Base-by-base conservation (phyloP, 2,888 invertebrate species). In the Polymixis flavicincta region DNA sequence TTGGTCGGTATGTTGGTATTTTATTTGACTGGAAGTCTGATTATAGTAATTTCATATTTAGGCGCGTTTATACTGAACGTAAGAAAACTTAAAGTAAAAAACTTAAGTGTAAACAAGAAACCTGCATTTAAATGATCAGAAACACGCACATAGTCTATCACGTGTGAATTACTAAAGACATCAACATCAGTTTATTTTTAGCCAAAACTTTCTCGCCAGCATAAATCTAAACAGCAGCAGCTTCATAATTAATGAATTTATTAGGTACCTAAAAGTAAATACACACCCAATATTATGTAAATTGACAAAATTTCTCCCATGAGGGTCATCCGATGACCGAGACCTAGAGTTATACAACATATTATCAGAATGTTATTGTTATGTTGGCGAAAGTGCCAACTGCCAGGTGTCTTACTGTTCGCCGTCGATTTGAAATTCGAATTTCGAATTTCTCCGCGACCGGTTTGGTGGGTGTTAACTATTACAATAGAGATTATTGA, bases 341-440 rank as follows among this genome's bases (percentile, higher is more conserved):
- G 95, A 95, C 95, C 95, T 93, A 86, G 87, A 78, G 86, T 95
- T 95, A 93, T 89, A 90, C 92, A 87, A 87, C 71, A 77, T 50
- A 64, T 79, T 81, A 80, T 85, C 78, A 76, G 88, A 19, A 60
- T 82, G 63, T 73, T 87, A 87, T 84, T 92, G 90, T 90, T 91
- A 89, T 90, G 88, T 87, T 79, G 89, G 93, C 92, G 95, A 95
- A 94, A 95, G 94, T 91, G 87, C 89, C 93, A 93, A 95, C 93
- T 90, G 87, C 73, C 73, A 71, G 55, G 94, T 88, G 94, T 88
- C 76, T 84, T 91, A 90, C 89, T 82, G 86, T 78, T 83, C 71
- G 84, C 86, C 76, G 74, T 66, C 76, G 84, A 87, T 89, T 85
- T 22, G 28, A 91, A 91, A 60, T 71, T 70, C 54, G 42, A 73